Evolutionary conservation across 2,797 vertebrate species (phyloP).

Genomic region (Fistularia tabacaria): DNA sequence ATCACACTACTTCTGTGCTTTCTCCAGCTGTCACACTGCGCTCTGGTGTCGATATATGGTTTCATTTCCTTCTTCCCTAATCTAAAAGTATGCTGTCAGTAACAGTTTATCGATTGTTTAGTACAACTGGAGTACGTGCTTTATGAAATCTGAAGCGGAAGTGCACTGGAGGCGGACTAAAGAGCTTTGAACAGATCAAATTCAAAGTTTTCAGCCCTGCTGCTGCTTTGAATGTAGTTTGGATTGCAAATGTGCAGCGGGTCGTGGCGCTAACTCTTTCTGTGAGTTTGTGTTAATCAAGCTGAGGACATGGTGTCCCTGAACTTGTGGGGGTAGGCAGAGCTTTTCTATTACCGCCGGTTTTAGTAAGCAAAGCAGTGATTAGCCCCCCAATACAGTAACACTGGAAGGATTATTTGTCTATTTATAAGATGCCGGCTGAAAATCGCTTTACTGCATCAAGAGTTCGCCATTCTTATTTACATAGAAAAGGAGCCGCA

Average conservation of each 20-base stretch:
- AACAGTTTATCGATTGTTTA: slow-evolving; percentile 20
- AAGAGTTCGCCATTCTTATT: slow-evolving; percentile 14
- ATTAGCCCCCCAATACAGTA: slow-evolving; percentile 53
- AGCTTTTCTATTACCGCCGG: slow-evolving; percentile 25
- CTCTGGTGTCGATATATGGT: slow-evolving; percentile 7
- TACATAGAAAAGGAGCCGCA: slow-evolving; percentile 6
- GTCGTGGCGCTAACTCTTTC: slow-evolving; percentile 2
- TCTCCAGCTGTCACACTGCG: background rate
- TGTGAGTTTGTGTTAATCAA: slow-evolving; percentile 13
- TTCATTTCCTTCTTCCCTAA: slow-evolving; percentile 18
- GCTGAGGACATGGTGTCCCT: slow-evolving; percentile 20
- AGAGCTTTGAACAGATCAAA: slow-evolving; percentile 16
- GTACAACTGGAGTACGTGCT: slow-evolving; percentile 25
- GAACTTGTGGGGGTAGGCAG: slow-evolving; percentile 6
- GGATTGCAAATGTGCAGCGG: slow-evolving; percentile 67
- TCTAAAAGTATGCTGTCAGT: slow-evolving; percentile 2
- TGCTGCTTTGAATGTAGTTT: slow-evolving; percentile 74
- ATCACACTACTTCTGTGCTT: slow-evolving; percentile 1
- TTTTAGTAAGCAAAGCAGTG: slow-evolving; percentile 60
- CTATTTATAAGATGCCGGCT: slow-evolving; percentile 57
- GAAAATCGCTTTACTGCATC: slow-evolving; percentile 36
- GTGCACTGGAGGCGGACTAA: slow-evolving; percentile 6
- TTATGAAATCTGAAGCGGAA: slow-evolving; percentile 22
- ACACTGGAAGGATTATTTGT: slow-evolving; percentile 43
- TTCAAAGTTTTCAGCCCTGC: slow-evolving; percentile 18